phyloP scores from a whole-genome alignment of 2,888 invertebrate genomes.

The Molorchus minor region DNA sequence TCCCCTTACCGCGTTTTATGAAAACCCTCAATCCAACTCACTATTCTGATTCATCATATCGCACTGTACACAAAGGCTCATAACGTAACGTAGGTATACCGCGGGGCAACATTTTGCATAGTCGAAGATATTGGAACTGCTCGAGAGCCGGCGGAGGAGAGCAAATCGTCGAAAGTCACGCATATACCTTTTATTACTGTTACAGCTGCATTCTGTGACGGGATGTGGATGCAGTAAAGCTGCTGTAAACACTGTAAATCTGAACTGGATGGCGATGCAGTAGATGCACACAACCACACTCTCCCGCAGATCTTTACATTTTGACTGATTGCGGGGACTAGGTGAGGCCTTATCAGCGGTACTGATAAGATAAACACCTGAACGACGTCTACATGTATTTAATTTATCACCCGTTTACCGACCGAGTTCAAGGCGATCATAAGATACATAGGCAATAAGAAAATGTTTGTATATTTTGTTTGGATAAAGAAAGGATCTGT shows the following conservation, averaged over 20 bases:
- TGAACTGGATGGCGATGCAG: constrained; percentile 17
- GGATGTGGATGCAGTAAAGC: constrained; percentile 19
- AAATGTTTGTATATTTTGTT: not conserved
- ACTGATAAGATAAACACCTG: constrained; percentile 26
- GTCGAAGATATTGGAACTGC: constrained; percentile 29
- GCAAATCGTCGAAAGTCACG: constrained; percentile 41
- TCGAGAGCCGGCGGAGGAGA: constrained; percentile 32
- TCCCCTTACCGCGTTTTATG: too few species aligned
- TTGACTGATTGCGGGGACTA: constrained; percentile 3
- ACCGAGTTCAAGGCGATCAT: not conserved
- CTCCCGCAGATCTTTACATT: constrained; percentile 18
- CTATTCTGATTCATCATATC: too few species aligned
- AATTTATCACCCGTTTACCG: constrained; percentile 3
- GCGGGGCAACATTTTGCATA: constrained; percentile 19
- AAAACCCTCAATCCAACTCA: too few species aligned
- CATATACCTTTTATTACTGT: constrained; percentile 43
- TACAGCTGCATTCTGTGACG: constrained; percentile 41
- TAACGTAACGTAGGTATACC: constrained; percentile 1
- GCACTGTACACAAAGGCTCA: constrained; percentile 12
- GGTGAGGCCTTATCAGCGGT: constrained; percentile 16
- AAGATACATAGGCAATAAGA: not conserved
- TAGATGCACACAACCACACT: constrained; percentile 5
- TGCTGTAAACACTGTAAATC: constrained; percentile 8
- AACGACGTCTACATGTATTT: not conserved
- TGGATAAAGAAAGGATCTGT: not conserved